A percentile compares a stretch with the other conserved stretches of the same genome.
These are phyloP conservation scores for Tineola bisselliella DNA, from an alignment of 2,888 invertebrate species.

Conservation along the genomic window DNA sequence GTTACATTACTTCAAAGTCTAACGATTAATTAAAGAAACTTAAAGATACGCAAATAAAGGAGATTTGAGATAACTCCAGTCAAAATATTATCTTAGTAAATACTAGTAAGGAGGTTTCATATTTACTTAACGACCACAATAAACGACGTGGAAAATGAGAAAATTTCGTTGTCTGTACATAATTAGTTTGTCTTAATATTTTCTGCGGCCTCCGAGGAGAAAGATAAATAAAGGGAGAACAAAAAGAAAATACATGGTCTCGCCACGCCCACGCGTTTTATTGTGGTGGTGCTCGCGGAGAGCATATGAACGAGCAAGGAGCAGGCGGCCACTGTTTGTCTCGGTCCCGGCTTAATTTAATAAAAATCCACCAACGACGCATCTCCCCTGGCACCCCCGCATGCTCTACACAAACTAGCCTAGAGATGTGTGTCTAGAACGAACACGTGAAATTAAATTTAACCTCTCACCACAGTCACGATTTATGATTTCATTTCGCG, in stretches of 20 bases:
- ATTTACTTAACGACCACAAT: slow-evolving; percentile 11
- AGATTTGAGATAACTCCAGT: background rate
- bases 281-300: slow-evolving; percentile 25
- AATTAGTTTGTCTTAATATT: slow-evolving; percentile 14
- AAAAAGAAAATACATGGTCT: background rate
- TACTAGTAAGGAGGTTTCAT: background rate
- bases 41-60: background rate
- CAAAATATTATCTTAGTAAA: slow-evolving; percentile 8
- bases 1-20: background rate
- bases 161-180: slow-evolving; percentile 12
- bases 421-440: background rate
- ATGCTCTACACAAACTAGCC: background rate
- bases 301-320: slow-evolving; percentile 31
- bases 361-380: slow-evolving; percentile 27
- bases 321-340: slow-evolving; percentile 37
- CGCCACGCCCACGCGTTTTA: slow-evolving; percentile 27
- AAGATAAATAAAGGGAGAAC: slow-evolving; percentile 9
- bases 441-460: slow-evolving; percentile 16
- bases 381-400: slow-evolving; percentile 22
- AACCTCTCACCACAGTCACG: slow-evolving; percentile 16
- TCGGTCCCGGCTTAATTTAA: slow-evolving; percentile 41
- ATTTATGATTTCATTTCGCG: slow-evolving; percentile 17
- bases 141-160: slow-evolving; percentile 11
- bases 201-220: slow-evolving; percentile 11
- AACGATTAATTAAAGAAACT: background rate